Percentiles rank a stretch among this genome's conserved stretches.
These are phyloP conservation scores for Chelon auratus DNA, from an alignment of 2,797 vertebrate genomes.

Conservation along the genomic window DNA sequence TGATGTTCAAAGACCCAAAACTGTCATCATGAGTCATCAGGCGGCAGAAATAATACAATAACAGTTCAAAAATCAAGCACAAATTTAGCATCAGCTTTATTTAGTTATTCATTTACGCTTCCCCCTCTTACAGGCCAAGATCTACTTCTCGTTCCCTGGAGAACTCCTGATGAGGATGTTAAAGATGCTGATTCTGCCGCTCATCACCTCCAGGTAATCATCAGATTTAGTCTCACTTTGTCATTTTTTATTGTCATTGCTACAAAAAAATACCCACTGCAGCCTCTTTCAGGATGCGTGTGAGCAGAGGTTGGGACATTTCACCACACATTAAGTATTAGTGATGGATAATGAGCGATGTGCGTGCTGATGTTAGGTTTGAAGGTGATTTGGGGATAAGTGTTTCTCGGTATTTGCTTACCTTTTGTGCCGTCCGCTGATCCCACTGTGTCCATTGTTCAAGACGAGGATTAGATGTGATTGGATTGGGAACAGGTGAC, in stretches of 20 bases:
- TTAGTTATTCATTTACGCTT: neutral
- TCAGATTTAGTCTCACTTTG: too few species aligned
- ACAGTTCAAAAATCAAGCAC: neutral
- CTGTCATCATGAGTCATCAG: neutral
- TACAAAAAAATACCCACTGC: too few species aligned
- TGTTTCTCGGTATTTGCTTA: neutral
- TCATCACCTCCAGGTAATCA: slow-evolving; percentile 91
- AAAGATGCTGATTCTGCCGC: slow-evolving; percentile 92
- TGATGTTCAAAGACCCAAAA: too few species aligned
- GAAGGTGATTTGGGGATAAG: neutral
- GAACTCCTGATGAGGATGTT: slow-evolving; percentile 93
- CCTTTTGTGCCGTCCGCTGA: neutral
- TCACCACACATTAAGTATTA: too few species aligned
- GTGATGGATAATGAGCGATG: too few species aligned
- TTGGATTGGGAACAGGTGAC: slow-evolving; percentile 68
- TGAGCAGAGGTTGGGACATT: too few species aligned
- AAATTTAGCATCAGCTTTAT: neutral
- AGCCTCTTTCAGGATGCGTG: too few species aligned
- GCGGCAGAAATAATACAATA: neutral
- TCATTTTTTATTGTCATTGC: too few species aligned
- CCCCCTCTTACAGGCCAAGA: slow-evolving; percentile 84
- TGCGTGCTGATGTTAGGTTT: neutral
- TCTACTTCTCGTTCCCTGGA: slow-evolving; percentile 92
- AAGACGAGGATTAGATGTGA: slow-evolving; percentile 62
- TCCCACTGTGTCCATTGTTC: slow-evolving; percentile 34